Conservation (phyloP, 2,888 invertebrate genomes). For the Aelia acuminata region DNA sequence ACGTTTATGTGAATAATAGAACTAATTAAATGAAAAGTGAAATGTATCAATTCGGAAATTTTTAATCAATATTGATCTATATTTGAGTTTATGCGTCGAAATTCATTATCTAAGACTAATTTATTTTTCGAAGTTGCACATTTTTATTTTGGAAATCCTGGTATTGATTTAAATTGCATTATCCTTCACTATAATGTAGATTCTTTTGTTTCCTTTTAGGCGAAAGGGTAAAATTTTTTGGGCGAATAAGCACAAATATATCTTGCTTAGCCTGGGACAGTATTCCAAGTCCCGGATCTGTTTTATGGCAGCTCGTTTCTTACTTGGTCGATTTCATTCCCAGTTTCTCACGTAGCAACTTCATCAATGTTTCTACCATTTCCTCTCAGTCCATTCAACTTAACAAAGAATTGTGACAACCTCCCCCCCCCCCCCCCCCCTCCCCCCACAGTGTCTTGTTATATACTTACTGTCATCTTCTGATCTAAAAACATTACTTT, state of each 20-base stretch:
- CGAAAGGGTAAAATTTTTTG: neutral
- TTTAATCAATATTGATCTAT: too few relatives aligned
- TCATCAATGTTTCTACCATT: conserved; percentile 10
- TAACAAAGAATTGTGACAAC: conserved; percentile 32
- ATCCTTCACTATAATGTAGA: neutral
- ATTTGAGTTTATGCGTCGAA: too few relatives aligned
- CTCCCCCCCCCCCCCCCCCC: too few relatives aligned
- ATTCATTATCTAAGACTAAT: too few relatives aligned
- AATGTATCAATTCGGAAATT: too few relatives aligned
- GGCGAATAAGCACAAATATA: neutral
- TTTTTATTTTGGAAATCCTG: neutral
- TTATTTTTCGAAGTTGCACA: too few relatives aligned
- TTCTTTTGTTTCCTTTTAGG: neutral
- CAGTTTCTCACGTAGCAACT: neutral
- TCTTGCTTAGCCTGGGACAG: neutral
- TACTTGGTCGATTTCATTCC: neutral
- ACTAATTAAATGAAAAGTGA: too few relatives aligned
- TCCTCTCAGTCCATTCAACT: conserved; percentile 10
- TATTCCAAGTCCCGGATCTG: conserved; percentile 6
- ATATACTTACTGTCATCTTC: neutral
- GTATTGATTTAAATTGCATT: neutral
- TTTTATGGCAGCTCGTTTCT: conserved; percentile 28
- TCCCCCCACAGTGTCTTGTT: neutral
- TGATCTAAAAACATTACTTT: neutral
- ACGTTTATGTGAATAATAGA: too few relatives aligned